Conservation (phyloP, 2,888 invertebrate species). For the Branchipolynoe longqiensis region DNA sequence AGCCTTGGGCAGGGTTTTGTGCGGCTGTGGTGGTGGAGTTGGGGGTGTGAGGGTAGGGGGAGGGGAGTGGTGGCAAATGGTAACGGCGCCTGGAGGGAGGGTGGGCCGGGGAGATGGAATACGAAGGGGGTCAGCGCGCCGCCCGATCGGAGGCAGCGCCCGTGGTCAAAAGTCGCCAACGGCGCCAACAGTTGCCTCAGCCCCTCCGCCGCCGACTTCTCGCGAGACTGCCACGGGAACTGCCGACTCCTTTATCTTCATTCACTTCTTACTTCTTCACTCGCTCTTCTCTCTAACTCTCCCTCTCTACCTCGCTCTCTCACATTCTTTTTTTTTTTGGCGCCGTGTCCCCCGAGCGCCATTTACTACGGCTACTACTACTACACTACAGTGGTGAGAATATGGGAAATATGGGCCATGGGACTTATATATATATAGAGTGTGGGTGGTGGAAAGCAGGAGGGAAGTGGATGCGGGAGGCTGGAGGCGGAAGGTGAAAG, state of each 20-base stretch:
- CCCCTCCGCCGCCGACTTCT: conserved; percentile 25
- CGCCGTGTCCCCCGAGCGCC: background rate
- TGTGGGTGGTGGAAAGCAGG: no score
- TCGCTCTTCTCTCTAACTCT: no score
- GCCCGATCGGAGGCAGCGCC: conserved; percentile 16
- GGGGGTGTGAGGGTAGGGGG: background rate
- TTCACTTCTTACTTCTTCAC: no score
- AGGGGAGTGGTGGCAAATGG: conserved; percentile 38
- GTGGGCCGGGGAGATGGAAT: background rate
- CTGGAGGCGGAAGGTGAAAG: no score
- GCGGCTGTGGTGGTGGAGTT: background rate
- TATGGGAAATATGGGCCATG: no score
- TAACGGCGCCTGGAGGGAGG: conserved; percentile 25
- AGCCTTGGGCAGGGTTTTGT: conserved; percentile 52
- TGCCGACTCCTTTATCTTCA: no score
- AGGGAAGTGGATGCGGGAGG: no score
- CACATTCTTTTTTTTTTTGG: background rate
- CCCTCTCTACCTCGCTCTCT: background rate
- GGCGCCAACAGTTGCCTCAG: no score
- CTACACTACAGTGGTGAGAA: no score
- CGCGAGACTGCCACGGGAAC: no score
- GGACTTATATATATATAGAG: no score
- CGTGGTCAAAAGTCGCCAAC: conserved; percentile 19
- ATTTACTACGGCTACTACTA: background rate
- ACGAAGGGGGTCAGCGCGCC: conserved; percentile 22